Evolutionary conservation across 2,113 vertebrate genomes (phyloP), one percentile per base, ranked within the genome.

Genomic region (Rynchops niger): DNA sequence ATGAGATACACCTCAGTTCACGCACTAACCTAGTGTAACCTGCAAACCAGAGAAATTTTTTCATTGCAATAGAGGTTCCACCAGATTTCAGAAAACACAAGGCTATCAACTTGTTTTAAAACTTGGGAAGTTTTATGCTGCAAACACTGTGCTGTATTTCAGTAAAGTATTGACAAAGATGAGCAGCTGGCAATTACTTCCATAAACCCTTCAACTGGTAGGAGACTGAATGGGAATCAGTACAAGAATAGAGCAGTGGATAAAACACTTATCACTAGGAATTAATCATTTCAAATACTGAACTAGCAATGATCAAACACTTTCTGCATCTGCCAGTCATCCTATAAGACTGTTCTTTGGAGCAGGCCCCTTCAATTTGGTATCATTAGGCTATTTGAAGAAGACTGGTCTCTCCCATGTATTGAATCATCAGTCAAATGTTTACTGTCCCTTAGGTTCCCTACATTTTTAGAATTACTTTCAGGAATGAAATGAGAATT

Each of bases 401-500:
- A 42, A 59, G n/a, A 29, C 23, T 67, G 47, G 21, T 70, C 27
- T 84, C 50, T 89, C 45, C 13, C 62, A 16, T 29, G 9, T 21
- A 10, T 22, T 55, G 50, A 86, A 55, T 40, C 29, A 91, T 67
- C 40, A 77, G 69, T 32, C 47, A 56, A 4, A 74, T 56, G 19
- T 79, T 95, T 89, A 29, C 82, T 82, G 26, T 63, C 73, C 61
- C 65, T 87, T 26, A 59, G 50, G 50, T 86, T 50, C 50, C 22
- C 56, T 86, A 56, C 6, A 10, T 38, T 89, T 96, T 85, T 49
- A 72, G 84, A 78, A 65, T 85, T 78, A 71, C 27, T 89, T 21
- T 76, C n/a, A 90, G 89, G 49, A 94, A 72, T 76, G 13, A 95
- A 95, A 89, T 82, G 47, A 94, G 52, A 89, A 91, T 93, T 91